Evolutionary conservation across 1,140 invertebrate species (phyloP), one percentile per base, ranked within the genome.

Genomic region (Drosophila setifemur): DNA sequence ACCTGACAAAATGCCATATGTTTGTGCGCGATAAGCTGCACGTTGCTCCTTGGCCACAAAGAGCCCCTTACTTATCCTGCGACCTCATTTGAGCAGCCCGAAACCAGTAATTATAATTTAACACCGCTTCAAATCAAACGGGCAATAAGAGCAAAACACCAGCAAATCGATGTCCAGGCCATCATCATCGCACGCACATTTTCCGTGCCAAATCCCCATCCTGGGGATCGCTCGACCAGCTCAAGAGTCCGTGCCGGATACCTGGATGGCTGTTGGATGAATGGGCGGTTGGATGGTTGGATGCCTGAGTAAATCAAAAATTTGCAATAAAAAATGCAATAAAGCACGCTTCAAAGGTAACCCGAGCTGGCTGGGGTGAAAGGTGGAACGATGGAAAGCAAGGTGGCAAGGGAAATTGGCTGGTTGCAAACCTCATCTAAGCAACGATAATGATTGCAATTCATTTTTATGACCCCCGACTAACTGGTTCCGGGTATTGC

Each of bases 371-470:
- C n/a, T 18, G 7, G 3, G 7, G 2, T 3, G 14, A 4, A 8
- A 21, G 11, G 16, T 8, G 7, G 23, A 8, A 25, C 3, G 6
- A 5, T n/a, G n/a, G n/a, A n/a, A n/a, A n/a, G n/a, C n/a, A n/a
- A n/a, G n/a, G n/a, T n/a, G 28, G 26, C 12, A 8, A 9, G 9
- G 16, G 18, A 25, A 50, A 52, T 47, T 54, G 31, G 28, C 60
- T 60, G 40, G 53, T 39, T 66, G 48, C 49, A 73, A 66, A 73
- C 69, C 69, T 83, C 73, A 73, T 77, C 78, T 78, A 77, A 83
- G 78, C 70, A 79, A 79, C 79, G 79, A 83, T 83, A 85, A 85
- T 85, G 79, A 85, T 85, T 86, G 71, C 75, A 81, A 86, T 86
- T 71, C 71, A 68, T 86, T 86, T 85, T 86, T 68, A 85, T 85